Conservation (phyloP, 2,888 invertebrate species). For the Pristionchus exspectatus region DNA sequence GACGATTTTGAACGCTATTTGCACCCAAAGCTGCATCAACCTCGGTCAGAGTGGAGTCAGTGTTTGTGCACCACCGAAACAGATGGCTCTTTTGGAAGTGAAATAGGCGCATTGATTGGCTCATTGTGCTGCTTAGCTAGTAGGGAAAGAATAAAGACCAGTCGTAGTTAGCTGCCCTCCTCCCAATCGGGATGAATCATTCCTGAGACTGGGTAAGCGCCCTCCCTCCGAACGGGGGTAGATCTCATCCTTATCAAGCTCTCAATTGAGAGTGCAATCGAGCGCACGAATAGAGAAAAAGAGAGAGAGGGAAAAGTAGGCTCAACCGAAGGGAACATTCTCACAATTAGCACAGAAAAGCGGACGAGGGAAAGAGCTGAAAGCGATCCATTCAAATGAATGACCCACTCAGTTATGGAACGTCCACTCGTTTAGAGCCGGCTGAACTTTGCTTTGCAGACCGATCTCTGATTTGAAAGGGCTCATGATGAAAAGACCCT, state of each 20-base stretch:
- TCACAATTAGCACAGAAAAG: slow-evolving; percentile 50
- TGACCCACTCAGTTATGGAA: slow-evolving; percentile 49
- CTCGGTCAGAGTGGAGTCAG: background rate
- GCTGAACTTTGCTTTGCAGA: background rate
- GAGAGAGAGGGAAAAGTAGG: slow-evolving; percentile 46
- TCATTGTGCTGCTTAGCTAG: slow-evolving; percentile 7
- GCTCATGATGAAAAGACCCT: background rate
- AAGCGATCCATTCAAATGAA: slow-evolving; percentile 42
- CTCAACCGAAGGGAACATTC: slow-evolving; percentile 48
- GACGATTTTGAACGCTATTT: too few species aligned
- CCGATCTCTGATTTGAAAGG: background rate
- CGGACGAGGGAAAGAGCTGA: background rate
- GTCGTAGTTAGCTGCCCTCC: slow-evolving; percentile 11
- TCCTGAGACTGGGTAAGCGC: slow-evolving; percentile 34
- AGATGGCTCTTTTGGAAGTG: background rate
- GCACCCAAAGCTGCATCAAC: background rate
- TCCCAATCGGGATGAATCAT: background rate
- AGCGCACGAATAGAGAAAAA: background rate
- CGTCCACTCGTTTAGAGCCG: background rate
- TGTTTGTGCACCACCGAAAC: background rate
- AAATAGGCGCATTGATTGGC: background rate
- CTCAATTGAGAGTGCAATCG: slow-evolving; percentile 14
- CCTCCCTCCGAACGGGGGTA: background rate
- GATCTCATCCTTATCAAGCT: slow-evolving; percentile 23
- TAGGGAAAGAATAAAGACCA: background rate